Base-by-base conservation (phyloP, 2,113 vertebrate genomes). In the Xiphophorus hellerii region DNA sequence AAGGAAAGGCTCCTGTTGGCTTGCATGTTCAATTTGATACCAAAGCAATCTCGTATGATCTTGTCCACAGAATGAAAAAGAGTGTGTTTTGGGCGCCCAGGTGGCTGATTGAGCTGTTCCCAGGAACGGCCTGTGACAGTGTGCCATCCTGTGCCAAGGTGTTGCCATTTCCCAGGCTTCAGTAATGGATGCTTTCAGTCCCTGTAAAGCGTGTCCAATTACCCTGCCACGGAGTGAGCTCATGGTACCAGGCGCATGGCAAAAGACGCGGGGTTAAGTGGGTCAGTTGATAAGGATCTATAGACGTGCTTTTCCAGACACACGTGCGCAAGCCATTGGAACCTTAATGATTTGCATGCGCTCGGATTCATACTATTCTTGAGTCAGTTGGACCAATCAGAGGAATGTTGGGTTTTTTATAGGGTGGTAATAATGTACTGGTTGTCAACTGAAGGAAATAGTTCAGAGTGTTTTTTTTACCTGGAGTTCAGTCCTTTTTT, bases 101-200 rank as follows among this genome's bases (percentile, higher is more conserved):
- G 88, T 89, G 90, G 88, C 78, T 92, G 85, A 92, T 90, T 92
- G 90, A 91, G 90, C 83, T 88, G 85, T 93, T 86, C 86, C 80
- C 85, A 88, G 73, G 73, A 77, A 20, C 86, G 75, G 84, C 39
- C 85, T 85, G 78, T 90, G 89, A 84, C 84, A 86, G 87, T 73
- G 73, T 88, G 90, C 87, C 86, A 82, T 76, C 70, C 76, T 66
- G 69, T 92, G 91, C 90, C 90, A 93, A 89, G 82, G 84, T 86
- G 84, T 70, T 60, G 74, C 73, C 65, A n/a, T 88, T 92, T 92
- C 91, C 88, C 89, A 91, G 77, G 85, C 79, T 69, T 87, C 69
- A 63, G 77, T 80, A 90, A 85, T 87, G 78, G 84, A 89, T 74
- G 83, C 77, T 86, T 82, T 88, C 70, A 84, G 78, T 84, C 78